These are phyloP conservation scores for Lepisosteus osseus DNA, from an alignment of 2,113 vertebrate species.

Conservation along the genomic window DNA sequence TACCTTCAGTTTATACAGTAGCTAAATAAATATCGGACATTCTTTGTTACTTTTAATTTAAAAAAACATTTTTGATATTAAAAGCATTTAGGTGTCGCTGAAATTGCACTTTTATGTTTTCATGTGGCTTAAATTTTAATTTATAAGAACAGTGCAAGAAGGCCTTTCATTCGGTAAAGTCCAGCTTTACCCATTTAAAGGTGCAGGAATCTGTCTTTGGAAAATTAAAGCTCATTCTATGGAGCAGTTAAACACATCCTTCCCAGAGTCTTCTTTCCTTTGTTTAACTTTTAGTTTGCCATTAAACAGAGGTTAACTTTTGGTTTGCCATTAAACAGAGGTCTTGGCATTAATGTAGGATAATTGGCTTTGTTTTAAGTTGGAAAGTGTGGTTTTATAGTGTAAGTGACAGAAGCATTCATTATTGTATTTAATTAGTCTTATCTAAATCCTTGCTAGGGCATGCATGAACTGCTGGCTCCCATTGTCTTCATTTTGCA, in stretches of 20 bases:
- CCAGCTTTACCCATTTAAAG: background rate
- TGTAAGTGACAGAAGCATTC: slow-evolving; percentile 7
- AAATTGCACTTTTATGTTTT: background rate
- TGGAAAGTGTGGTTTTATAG: background rate
- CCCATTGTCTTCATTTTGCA: slow-evolving; percentile 93
- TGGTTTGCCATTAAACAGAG: background rate
- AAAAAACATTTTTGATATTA: background rate
- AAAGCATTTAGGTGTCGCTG: background rate
- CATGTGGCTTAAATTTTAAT: background rate
- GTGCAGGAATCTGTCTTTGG: background rate
- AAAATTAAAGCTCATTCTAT: background rate
- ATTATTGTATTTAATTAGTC: background rate
- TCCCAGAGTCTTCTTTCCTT: background rate
- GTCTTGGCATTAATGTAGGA: background rate
- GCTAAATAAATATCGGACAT: background rate
- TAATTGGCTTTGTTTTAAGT: background rate
- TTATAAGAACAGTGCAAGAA: background rate
- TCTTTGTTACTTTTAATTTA: background rate
- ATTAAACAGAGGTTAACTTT: background rate
- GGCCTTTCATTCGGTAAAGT: background rate
- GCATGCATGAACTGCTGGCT: slow-evolving; percentile 96
- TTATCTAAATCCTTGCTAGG: slow-evolving; percentile 62
- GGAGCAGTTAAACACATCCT: background rate
- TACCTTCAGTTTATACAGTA: background rate
- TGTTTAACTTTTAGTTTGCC: background rate